Percentiles rank a stretch among this genome's conserved stretches.
These are phyloP conservation scores for Eristalinus sepulchralis DNA, from an alignment of 2,888 invertebrate genomes.

Conservation along the genomic window DNA sequence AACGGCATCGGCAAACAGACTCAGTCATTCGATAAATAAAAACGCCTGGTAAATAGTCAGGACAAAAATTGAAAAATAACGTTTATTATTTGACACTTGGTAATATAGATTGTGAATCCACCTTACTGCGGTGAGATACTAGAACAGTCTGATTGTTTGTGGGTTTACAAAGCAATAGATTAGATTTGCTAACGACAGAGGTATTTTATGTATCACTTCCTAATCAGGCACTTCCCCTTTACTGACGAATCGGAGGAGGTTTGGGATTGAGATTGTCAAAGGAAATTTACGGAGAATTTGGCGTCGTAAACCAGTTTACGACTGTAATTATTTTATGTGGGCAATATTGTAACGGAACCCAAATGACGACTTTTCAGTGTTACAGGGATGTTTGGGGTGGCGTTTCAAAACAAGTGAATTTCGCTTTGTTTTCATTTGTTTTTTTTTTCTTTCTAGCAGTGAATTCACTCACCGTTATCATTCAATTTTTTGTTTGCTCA, in stretches of 20 bases:
- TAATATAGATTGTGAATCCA: neutral
- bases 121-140: neutral
- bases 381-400: no score
- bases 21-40: neutral
- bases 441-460: neutral
- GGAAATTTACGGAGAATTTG: neutral
- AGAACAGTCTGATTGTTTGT: neutral
- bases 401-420: no score
- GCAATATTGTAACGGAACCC: neutral
- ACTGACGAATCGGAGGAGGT: neutral
- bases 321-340: neutral
- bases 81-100: neutral
- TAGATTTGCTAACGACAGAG: neutral
- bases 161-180: neutral
- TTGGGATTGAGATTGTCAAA: neutral
- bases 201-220: neutral
- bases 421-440: neutral
- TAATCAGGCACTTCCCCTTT: conserved; percentile 23
- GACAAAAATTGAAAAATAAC: neutral
- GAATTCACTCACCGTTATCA: neutral
- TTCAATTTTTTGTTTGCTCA: neutral
- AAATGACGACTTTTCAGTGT: neutral
- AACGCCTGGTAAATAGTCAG: neutral
- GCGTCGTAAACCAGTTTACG: neutral
- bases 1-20: neutral